These are phyloP conservation scores for Bathynomus jamesi DNA, from an alignment of 1,140 invertebrate genomes.

Conservation along the genomic window DNA sequence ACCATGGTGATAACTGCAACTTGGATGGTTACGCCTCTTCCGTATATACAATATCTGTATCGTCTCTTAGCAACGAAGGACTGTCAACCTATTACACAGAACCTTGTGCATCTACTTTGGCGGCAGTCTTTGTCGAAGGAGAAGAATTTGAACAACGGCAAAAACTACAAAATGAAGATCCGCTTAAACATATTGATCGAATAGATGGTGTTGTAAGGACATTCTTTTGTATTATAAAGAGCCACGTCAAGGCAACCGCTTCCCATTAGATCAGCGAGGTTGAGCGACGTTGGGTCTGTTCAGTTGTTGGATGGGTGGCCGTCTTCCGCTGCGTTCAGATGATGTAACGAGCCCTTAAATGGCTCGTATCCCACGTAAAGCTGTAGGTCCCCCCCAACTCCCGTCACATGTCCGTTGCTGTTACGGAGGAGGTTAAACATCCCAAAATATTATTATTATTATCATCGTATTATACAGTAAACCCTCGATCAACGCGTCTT, in stretches of 20 bases:
- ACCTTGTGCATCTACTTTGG: constrained; percentile 74
- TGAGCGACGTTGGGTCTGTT: too few relatives aligned
- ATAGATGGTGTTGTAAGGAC: neutral
- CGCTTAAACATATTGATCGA: neutral
- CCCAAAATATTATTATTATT: too few relatives aligned
- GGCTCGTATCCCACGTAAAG: too few relatives aligned
- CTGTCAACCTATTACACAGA: constrained; percentile 82
- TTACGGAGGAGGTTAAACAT: too few relatives aligned
- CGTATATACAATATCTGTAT: constrained; percentile 78
- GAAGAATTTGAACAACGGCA: neutral
- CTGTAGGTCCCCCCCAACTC: too few relatives aligned
- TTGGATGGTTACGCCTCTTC: constrained; percentile 82
- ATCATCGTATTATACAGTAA: too few relatives aligned
- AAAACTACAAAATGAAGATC: neutral
- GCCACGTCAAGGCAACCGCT: neutral
- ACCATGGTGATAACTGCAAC: constrained; percentile 73
- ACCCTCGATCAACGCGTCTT: too few relatives aligned
- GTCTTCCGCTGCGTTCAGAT: too few relatives aligned
- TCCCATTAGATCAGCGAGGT: too few relatives aligned
- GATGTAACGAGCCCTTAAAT: too few relatives aligned
- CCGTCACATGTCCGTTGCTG: too few relatives aligned
- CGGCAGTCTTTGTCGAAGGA: constrained; percentile 66
- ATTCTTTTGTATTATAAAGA: neutral
- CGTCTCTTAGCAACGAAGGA: constrained; percentile 74
- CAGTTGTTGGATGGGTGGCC: too few relatives aligned